Base-by-base conservation (phyloP, 1,140 invertebrate species). In the Trichonephila clavata region DNA sequence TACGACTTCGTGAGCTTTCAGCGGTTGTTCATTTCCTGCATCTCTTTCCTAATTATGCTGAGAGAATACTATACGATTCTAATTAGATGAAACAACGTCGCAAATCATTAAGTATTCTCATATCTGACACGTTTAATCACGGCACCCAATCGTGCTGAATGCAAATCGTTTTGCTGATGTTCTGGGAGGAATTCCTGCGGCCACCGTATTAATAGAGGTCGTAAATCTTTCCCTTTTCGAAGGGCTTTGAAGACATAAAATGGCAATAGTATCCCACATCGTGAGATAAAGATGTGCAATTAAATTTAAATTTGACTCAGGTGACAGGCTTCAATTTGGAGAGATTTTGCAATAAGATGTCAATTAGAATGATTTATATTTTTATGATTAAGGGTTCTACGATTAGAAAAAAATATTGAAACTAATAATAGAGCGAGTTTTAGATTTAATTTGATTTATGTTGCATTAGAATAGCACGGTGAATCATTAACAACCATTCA, bases 61-160 rank as follows among this genome's bases (percentile, higher is more conserved):
- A 4, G 43, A 57, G 81, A 83, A 57, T 50, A 57, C 81, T 83
- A 83, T 83, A 83, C 81, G 43, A 59, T 21, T 50, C 81, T 83
- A 83, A 83, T 83, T 57, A 83, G 81, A 59, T 83, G 43, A 83
- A 57, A 27, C 81, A 14, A 24, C 43, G 81, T 83, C 50, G 50
- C 81, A 83, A 83, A 83, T 83, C 81, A 83, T 83, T 83, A 59
- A 13, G 20, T n/a, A 83, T 83, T 83, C 81, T 83, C 81, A 83
- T 83, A 83, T 83, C 50, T 59, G 43, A 83, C 43, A 83, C 81
- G 16, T 57, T 50, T 83, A 83, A 83, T 83, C 81, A 83, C 81
- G 20, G 81, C 81, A 57, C n/a, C 39, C 18, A 83, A 83, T 83
- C 80, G n/a, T 24, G 81, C 21, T 57, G 71, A 83, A 83, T 83